Evolutionary conservation across 2,113 vertebrate species (phyloP).

Genomic region (Cygnus buccinator): DNA sequence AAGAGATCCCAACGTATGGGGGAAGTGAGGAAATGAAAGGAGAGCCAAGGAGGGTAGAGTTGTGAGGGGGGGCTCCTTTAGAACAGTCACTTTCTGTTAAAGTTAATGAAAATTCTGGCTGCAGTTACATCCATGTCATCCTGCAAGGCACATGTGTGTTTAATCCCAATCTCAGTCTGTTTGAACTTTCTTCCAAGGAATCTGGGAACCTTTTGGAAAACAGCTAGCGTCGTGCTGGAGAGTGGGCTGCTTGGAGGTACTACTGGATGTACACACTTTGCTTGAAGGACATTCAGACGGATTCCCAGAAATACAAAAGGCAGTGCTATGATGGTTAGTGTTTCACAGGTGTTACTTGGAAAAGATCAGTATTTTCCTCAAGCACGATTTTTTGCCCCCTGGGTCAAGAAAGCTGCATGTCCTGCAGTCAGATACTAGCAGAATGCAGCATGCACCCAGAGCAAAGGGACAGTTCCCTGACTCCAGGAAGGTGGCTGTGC

Average conservation of each 20-base stretch:
- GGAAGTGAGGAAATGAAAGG: background rate
- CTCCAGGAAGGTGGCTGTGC: background rate
- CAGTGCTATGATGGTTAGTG: background rate
- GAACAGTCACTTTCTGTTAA: background rate
- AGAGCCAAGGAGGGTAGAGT: background rate
- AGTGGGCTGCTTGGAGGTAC: background rate
- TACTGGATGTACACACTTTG: background rate
- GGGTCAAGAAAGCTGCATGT: background rate
- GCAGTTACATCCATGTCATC: background rate
- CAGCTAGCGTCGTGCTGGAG: background rate
- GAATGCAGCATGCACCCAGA: accelerated
- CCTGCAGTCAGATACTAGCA: background rate
- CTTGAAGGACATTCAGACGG: background rate
- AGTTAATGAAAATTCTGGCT: background rate
- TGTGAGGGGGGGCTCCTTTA: background rate
- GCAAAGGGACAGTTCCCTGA: background rate
- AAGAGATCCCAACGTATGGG: background rate
- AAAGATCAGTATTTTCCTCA: background rate
- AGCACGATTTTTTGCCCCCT: accelerated
- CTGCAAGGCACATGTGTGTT: background rate
- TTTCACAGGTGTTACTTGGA: background rate
- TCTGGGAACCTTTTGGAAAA: background rate
- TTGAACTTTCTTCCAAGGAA: background rate
- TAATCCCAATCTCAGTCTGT: background rate
- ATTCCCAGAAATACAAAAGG: background rate